phyloP scores from a whole-genome alignment of 2,113 vertebrate species.

The Acinonyx jubatus region DNA sequence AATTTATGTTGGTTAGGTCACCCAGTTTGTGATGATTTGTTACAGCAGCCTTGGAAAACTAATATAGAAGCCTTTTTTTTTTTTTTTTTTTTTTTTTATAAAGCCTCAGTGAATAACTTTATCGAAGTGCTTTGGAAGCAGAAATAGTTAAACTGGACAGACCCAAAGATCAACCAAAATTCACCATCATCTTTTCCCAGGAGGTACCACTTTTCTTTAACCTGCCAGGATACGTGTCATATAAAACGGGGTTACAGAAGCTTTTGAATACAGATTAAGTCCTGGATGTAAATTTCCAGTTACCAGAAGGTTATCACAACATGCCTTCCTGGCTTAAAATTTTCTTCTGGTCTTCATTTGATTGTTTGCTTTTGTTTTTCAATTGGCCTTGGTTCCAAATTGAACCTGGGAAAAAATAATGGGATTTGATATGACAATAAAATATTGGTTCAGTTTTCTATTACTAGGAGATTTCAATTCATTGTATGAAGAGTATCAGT shows the following conservation, averaged over 20 bases:
- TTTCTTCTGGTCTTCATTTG: not conserved
- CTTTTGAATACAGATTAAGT: not conserved
- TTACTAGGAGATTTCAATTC: conserved; percentile 38
- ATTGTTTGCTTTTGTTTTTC: conserved; percentile 40
- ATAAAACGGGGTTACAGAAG: not conserved
- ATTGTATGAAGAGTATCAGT: not conserved
- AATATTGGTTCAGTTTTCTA: conserved; percentile 50
- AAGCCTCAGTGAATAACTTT: not conserved
- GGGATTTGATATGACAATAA: conserved; percentile 39
- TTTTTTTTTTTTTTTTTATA: not conserved
- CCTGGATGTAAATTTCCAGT: not conserved
- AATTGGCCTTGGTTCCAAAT: conserved; percentile 55
- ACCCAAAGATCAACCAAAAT: not conserved
- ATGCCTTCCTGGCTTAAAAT: not conserved
- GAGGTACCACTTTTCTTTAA: not conserved
- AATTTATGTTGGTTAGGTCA: not conserved
- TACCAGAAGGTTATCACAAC: not conserved
- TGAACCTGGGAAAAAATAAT: conserved; percentile 67
- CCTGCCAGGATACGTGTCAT: not conserved
- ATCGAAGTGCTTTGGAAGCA: not conserved
- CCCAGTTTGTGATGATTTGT: not conserved
- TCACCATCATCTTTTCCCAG: not conserved
- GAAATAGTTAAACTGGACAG: not conserved
- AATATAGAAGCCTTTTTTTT: not conserved
- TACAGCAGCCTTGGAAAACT: not conserved